phyloP scores from a whole-genome alignment of 2,888 invertebrate species.

The Drosophila monieri region DNA sequence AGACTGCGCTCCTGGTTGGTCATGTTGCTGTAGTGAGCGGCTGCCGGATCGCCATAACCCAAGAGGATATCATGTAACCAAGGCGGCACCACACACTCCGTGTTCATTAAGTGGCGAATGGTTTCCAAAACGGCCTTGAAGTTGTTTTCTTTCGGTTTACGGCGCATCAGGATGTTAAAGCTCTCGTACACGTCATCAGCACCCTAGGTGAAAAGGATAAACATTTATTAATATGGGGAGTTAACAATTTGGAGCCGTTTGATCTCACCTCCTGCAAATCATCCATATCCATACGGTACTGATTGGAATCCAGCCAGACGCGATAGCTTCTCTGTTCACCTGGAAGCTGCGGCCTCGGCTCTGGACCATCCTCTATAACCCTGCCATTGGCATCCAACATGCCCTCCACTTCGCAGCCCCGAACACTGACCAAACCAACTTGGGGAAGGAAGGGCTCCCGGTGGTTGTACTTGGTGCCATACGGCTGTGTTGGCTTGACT shows the following conservation, averaged over 20 bases:
- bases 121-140: slow-evolving; percentile 99
- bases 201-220: slow-evolving; percentile 79
- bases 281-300: slow-evolving; percentile 97
- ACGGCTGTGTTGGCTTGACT: slow-evolving; percentile 92
- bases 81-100: slow-evolving; percentile 97
- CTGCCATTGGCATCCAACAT: slow-evolving; percentile 97
- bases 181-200: slow-evolving; percentile 91
- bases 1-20: slow-evolving; percentile 88
- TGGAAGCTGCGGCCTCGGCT: slow-evolving; percentile 92
- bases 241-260: not conserved
- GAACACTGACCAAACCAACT: slow-evolving; percentile 94
- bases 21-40: slow-evolving; percentile 98
- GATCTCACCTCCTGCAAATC: slow-evolving; percentile 88
- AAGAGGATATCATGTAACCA: slow-evolving; percentile 98
- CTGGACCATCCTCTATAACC: slow-evolving; percentile 98
- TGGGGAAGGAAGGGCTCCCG: slow-evolving; percentile 95
- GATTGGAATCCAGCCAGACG: slow-evolving; percentile 98
- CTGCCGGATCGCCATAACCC: slow-evolving; percentile 98
- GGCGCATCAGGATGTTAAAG: slow-evolving; percentile 97
- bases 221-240: too few relatives aligned
- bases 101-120: slow-evolving; percentile 99
- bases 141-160: slow-evolving; percentile 99
- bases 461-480: slow-evolving; percentile 93
- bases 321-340: slow-evolving; percentile 96
- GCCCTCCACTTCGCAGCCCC: slow-evolving; percentile 99